phyloP scores from a whole-genome alignment of 2,797 vertebrate genomes.

The Leptatherina wallacei region DNA sequence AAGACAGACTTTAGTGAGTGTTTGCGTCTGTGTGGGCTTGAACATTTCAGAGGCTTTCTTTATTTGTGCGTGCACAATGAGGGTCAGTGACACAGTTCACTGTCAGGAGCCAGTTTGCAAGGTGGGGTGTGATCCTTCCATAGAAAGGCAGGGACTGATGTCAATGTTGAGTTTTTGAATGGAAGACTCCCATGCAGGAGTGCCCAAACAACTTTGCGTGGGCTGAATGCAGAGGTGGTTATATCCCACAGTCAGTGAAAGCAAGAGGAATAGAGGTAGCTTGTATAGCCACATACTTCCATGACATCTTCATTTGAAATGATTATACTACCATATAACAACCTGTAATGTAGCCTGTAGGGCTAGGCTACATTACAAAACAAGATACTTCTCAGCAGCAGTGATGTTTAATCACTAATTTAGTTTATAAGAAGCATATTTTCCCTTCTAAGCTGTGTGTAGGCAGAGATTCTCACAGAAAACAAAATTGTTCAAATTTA shows the following conservation, averaged over 20 bases:
- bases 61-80: constrained; percentile 49
- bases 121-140: constrained; percentile 52
- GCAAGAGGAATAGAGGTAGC: neutral
- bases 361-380: too few species aligned
- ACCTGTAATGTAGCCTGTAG: neutral
- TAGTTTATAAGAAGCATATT: too few species aligned
- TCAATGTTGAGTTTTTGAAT: constrained; percentile 41
- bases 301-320: neutral
- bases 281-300: neutral
- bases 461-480: too few species aligned
- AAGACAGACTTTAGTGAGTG: constrained; percentile 55
- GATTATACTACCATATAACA: neutral
- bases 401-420: too few species aligned
- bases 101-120: constrained; percentile 16
- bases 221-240: constrained; percentile 12
- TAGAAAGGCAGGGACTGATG: constrained; percentile 36
- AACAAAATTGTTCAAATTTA: too few species aligned
- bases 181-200: constrained; percentile 58
- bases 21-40: constrained; percentile 57
- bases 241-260: neutral
- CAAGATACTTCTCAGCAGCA: too few species aligned
- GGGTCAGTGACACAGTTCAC: constrained; percentile 64
- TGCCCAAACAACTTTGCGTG: constrained; percentile 40
- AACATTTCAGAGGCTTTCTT: constrained; percentile 46
- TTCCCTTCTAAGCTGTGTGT: too few species aligned